Conservation (phyloP, 1,140 invertebrate genomes). For the Leguminivora glycinivorella region DNA sequence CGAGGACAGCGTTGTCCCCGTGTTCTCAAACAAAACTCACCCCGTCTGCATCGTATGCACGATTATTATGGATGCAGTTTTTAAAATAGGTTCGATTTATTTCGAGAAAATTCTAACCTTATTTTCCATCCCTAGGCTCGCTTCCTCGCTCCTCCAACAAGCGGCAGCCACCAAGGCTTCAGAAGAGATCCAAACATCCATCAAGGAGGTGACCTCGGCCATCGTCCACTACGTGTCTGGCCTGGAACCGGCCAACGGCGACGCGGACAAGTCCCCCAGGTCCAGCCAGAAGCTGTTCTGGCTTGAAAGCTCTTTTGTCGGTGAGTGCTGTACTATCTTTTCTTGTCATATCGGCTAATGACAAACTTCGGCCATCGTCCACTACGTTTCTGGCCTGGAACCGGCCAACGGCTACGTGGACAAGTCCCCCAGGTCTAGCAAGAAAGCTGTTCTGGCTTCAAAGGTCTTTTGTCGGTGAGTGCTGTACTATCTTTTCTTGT, state of each 20-base stretch:
- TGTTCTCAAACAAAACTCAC: too few species aligned
- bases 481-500: too few species aligned
- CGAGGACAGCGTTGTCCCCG: too few species aligned
- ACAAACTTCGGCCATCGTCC: slow-evolving; percentile 94
- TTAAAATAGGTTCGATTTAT: too few species aligned
- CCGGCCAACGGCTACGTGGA: slow-evolving; percentile 75
- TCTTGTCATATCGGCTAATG: too few species aligned
- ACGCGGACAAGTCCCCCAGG: slow-evolving; percentile 67
- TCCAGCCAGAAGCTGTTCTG: slow-evolving; percentile 85
- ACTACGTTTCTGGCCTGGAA: slow-evolving; percentile 91
- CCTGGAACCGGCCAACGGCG: slow-evolving; percentile 81
- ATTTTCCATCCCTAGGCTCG: slow-evolving; percentile 75
- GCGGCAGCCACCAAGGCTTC: slow-evolving; percentile 79
- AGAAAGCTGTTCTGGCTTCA: slow-evolving; percentile 91
- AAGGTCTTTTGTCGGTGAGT: slow-evolving; percentile 87
- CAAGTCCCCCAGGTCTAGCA: slow-evolving; percentile 75
- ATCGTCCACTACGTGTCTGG: slow-evolving; percentile 94
- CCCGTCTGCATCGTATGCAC: too few species aligned
- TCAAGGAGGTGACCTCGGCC: slow-evolving; percentile 95
- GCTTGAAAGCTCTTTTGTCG: slow-evolving; percentile 95
- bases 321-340: slow-evolving; percentile 46
- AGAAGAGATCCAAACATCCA: slow-evolving; percentile 91
- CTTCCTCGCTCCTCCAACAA: slow-evolving; percentile 81
- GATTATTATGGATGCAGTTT: too few species aligned
- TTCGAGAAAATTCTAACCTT: background rate